Evolutionary conservation across 2,888 invertebrate genomes (phyloP).

Genomic region (Limenitis arthemis): DNA sequence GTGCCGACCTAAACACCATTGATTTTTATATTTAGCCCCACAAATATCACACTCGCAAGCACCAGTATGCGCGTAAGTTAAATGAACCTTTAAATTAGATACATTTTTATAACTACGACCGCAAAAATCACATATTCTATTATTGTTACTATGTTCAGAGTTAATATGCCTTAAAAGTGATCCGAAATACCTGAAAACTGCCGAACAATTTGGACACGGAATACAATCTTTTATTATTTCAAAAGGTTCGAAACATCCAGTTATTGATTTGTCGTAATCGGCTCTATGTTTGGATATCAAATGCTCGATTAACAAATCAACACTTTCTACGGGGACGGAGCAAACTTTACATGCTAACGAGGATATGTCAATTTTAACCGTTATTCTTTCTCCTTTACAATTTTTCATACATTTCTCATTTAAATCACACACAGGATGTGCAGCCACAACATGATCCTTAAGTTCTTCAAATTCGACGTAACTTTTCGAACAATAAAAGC

Average conservation of each 20-base stretch:
- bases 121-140: slow-evolving; percentile 57
- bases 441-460: slow-evolving; percentile 41
- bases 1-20: slow-evolving; percentile 51
- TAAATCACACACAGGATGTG: slow-evolving; percentile 52
- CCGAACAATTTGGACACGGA: slow-evolving; percentile 49
- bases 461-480: slow-evolving; percentile 53
- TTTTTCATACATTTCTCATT: slow-evolving; percentile 51
- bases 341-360: slow-evolving; percentile 48
- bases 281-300: slow-evolving; percentile 46
- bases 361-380: slow-evolving; percentile 52
- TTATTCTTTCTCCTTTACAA: slow-evolving; percentile 53
- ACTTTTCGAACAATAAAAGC: slow-evolving; percentile 55
- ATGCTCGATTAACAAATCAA: slow-evolving; percentile 51
- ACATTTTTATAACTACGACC: slow-evolving; percentile 51
- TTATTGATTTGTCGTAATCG: slow-evolving; percentile 47
- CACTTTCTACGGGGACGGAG: slow-evolving; percentile 33
- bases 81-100: slow-evolving; percentile 50
- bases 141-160: slow-evolving; percentile 53
- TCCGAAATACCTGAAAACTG: slow-evolving; percentile 51
- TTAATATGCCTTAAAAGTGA: slow-evolving; percentile 53
- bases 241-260: slow-evolving; percentile 50
- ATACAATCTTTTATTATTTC: slow-evolving; percentile 52
- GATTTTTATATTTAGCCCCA: slow-evolving; percentile 50
- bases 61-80: slow-evolving; percentile 50
- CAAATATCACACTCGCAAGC: slow-evolving; percentile 50